A percentile compares a stretch with the other conserved stretches of the same genome.
Evolutionary conservation across 2,888 invertebrate species (phyloP).

Genomic region (Pristionchus maxplancki): DNA sequence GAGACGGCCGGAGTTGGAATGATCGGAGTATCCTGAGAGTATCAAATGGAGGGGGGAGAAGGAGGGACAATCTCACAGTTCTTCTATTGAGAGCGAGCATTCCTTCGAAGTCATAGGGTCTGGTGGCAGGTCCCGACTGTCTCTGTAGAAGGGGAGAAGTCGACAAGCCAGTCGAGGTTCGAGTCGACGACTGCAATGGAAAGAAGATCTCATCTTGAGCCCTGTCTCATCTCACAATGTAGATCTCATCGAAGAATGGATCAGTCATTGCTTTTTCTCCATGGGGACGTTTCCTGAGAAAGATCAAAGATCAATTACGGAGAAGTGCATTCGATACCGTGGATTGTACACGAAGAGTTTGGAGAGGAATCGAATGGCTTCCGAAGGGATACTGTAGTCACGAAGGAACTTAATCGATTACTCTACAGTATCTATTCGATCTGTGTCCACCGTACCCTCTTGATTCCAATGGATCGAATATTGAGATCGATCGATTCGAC

Average conservation of each 20-base stretch:
- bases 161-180: background rate
- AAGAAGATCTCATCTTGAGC: background rate
- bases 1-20: conserved; percentile 20
- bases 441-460: background rate
- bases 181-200: background rate
- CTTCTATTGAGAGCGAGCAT: conserved; percentile 26
- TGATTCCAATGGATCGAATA: conserved; percentile 29
- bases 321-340: background rate
- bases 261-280: conserved; percentile 30
- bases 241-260: conserved; percentile 20
- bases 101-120: conserved; percentile 30
- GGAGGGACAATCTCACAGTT: background rate
- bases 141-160: background rate
- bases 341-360: conserved; percentile 36
- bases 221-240: background rate
- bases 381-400: conserved; percentile 4
- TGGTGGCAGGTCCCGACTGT: conserved; percentile 4
- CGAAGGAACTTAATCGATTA: background rate
- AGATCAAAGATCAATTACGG: conserved; percentile 35
- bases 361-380: conserved; percentile 14
- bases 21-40: background rate
- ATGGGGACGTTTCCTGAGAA: conserved; percentile 12
- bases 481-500: conserved; percentile 27
- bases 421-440: background rate
- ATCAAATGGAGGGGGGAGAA: no score